A percentile compares a stretch with the other conserved stretches of the same genome.
Evolutionary conservation across 2,888 invertebrate species (phyloP).

Genomic region (Andrena fulva): DNA sequence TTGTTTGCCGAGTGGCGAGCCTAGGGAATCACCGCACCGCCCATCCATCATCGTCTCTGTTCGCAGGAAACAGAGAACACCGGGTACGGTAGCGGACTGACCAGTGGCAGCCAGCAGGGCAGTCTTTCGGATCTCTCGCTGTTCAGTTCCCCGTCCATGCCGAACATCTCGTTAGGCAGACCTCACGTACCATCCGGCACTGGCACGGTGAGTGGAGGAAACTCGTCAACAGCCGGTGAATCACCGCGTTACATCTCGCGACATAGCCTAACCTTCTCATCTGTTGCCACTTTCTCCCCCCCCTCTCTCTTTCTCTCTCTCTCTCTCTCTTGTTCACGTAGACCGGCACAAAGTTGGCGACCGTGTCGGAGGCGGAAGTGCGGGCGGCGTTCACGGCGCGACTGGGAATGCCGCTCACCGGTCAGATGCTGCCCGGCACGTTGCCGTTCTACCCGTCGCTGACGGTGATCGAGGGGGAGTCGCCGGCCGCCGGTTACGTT

Average conservation of each 20-base stretch:
- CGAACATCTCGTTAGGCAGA: constrained; percentile 97
- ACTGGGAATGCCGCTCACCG: constrained; percentile 88
- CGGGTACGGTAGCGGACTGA: constrained; percentile 86
- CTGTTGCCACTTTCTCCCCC: too few species aligned
- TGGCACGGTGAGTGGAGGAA: constrained; percentile 77
- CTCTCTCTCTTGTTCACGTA: constrained; percentile 52
- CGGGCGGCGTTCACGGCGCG: constrained; percentile 90
- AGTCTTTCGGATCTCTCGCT: constrained; percentile 91
- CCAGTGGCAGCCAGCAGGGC: constrained; percentile 87
- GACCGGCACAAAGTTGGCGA: constrained; percentile 86
- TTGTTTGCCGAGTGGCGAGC: too few species aligned
- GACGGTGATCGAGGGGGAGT: constrained; percentile 86
- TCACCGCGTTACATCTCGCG: too few species aligned
- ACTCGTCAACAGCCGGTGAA: not conserved
- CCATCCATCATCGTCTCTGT: not conserved
- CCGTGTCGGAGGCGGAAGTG: constrained; percentile 92
- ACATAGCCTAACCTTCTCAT: too few species aligned
- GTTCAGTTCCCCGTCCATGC: constrained; percentile 98
- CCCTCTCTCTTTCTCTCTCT: too few species aligned
- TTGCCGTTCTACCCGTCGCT: constrained; percentile 90
- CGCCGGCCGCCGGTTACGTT: constrained; percentile 74
- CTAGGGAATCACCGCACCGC: too few species aligned
- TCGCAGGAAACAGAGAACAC: constrained; percentile 90
- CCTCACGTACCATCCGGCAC: constrained; percentile 87
- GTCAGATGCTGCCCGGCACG: constrained; percentile 89